Evolutionary conservation across 2,113 vertebrate species (phyloP).

Genomic region (human (Homo sapiens)): GRCh38 chr9:86684001-86684500

Average conservation of each 20-base stretch:
- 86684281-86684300: slow-evolving; percentile 75
- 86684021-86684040: neutral
- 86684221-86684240: slow-evolving; percentile 25
- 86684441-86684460: neutral
- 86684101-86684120: neutral
- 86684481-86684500: neutral
- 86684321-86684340: slow-evolving; percentile 72
- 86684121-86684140: neutral
- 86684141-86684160: neutral
- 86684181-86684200: neutral
- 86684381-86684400: slow-evolving; percentile 13
- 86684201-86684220: neutral
- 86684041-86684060: neutral
- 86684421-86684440: slow-evolving; percentile 58
- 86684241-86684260: slow-evolving; percentile 66
- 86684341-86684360: slow-evolving; percentile 73
- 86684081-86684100: neutral
- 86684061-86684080: neutral
- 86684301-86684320: slow-evolving; percentile 75
- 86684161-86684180: neutral
- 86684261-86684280: slow-evolving; percentile 57
- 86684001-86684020: neutral
- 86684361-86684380: slow-evolving; percentile 64
- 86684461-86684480: neutral
- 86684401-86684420: slow-evolving; percentile 58